Base-by-base conservation (phyloP, 37 sponge, comb jelly and placozoan genomes). In the Hormiphora californensis region DNA sequence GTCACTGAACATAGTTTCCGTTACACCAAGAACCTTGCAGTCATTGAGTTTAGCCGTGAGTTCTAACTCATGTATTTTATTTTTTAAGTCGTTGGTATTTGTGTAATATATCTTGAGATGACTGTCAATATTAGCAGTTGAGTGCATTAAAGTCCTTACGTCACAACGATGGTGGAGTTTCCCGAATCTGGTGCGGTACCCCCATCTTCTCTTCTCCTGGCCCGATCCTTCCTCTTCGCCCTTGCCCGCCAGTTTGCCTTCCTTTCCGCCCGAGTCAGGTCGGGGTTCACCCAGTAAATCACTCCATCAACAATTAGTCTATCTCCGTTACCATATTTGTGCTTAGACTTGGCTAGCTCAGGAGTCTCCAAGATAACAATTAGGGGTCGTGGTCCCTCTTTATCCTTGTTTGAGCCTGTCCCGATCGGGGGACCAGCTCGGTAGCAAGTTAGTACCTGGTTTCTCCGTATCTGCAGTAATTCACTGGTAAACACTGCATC, bases 321-420 rank as follows among this genome's bases (percentile, higher is more conserved):
- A 35, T 15, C 12, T 25, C 68, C 68, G 34, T 65, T 65, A 25
- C 68, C 68, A 39, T 65, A 65, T 39, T 65, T 65, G 68, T 65
- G 68, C 12, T 15, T 65, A 17, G 12, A 35, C 7, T 19, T 15
- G 68, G 68, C 68, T 39, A 65, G 21, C 32, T 65, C 68, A 65
- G 68, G 68, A 35, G 12, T 36, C 68, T 65, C 68, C 12, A 65
- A 39, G 11, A 25, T 35, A 65, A 65, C 68, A 65, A 65, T 65
- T 35, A 65, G 68, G 7, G 68, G 36, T 35, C 68, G 68, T 23
- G 63, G 63, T 8, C 25, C 25, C 25, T 22, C 19, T 57, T 30
- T 57, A 7, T 65, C 68, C 68, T 25, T 65, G 68, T 65, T 65
- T 17, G 68, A 65, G 36, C 68, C 68, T 25, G 68, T 65, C 68